Percentiles rank a stretch among this genome's conserved stretches.
These are phyloP conservation scores for Lampris incognitus DNA, from an alignment of 2,113 vertebrate genomes.

Conservation along the genomic window DNA sequence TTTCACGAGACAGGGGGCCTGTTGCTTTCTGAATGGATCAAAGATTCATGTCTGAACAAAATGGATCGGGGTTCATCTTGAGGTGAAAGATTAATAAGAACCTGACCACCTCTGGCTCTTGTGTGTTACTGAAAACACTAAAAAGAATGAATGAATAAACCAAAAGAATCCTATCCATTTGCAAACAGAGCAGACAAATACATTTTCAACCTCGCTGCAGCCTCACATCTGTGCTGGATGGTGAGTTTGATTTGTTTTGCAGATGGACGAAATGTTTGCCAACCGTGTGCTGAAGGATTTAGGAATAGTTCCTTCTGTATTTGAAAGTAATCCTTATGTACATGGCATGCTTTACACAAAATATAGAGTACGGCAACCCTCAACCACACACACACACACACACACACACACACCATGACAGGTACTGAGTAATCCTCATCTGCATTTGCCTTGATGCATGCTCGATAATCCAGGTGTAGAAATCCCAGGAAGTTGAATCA, in stretches of 20 bases:
- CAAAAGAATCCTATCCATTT: neutral
- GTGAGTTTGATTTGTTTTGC: constrained; percentile 53
- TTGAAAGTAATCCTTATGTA: constrained; percentile 81
- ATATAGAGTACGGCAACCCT: constrained; percentile 72
- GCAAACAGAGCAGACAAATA: constrained; percentile 20
- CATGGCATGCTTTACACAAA: constrained; percentile 77
- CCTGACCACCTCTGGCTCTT: no score
- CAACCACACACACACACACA: constrained; percentile 16
- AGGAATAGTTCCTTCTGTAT: constrained; percentile 75
- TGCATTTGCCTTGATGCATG: neutral
- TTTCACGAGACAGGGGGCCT: no score
- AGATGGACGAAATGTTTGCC: constrained; percentile 66
- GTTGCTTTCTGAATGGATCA: no score
- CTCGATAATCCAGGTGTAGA: no score
- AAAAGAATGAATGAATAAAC: neutral
- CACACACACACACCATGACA: neutral
- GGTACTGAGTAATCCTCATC: constrained; percentile 72
- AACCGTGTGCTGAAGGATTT: constrained; percentile 71
- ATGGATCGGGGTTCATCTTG: no score
- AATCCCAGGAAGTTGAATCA: no score
- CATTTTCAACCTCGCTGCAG: constrained; percentile 27
- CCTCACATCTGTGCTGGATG: constrained; percentile 59
- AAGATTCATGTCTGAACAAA: no score
- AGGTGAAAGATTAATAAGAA: no score
- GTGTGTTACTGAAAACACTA: no score